Evolutionary conservation across 2,113 vertebrate species (phyloP).

Genomic region (Entomyzon cyanotis): DNA sequence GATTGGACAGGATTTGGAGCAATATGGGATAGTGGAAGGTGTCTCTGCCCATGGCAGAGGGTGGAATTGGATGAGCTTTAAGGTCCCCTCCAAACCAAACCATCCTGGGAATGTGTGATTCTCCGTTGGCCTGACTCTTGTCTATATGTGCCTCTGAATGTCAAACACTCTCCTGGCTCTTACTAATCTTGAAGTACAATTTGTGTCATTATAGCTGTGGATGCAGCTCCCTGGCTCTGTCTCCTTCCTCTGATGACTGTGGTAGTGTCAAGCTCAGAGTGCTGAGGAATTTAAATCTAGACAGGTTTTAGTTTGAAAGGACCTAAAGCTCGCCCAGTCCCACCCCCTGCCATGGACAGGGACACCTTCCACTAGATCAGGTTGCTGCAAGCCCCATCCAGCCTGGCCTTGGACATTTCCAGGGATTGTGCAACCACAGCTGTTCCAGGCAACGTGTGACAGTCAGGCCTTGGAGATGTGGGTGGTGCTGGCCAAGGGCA

Average conservation of each 20-base stretch:
- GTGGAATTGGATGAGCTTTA: background rate
- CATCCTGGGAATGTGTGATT: background rate
- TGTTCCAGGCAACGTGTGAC: background rate
- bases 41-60: background rate
- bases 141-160: rapidly evolving
- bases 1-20: background rate
- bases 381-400: rapidly evolving
- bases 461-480: background rate
- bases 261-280: too few relatives aligned
- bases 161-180: background rate
- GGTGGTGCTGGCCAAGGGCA: background rate
- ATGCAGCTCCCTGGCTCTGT: background rate
- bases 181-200: background rate
- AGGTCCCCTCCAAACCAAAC: background rate
- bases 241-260: background rate
- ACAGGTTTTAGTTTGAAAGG: background rate
- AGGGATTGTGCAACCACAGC: background rate
- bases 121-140: background rate
- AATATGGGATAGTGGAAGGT: background rate
- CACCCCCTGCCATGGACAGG: background rate
- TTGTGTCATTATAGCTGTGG: background rate
- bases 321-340: background rate
- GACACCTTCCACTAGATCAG: background rate
- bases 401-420: background rate
- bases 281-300: background rate